Evolutionary conservation across 2,888 invertebrate genomes (phyloP), one percentile per base, ranked within the genome.

Genomic region (Mongoloraphidia duomilia): DNA sequence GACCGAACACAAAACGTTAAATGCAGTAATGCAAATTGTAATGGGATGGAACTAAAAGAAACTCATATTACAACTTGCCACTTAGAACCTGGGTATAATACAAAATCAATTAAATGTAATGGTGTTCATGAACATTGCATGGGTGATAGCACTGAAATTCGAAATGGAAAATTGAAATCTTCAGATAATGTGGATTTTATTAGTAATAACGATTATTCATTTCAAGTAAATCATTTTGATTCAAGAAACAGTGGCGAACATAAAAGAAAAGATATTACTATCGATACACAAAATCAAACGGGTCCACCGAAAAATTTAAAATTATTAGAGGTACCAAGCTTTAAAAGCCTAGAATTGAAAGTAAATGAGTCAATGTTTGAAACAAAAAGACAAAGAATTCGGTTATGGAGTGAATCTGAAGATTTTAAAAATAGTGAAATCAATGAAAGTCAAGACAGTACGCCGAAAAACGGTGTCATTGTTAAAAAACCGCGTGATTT

Each of bases 391-490:
- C 43, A 45, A 2, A n/a, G 38, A 17, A 37, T 49, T n/a, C 49
- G 49, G 11, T 36, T 41, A 35, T 36, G 46, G 36, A 50, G 42
- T 13, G 49, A 50, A 9, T 50, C 49, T 3, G 49, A 41, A 33
- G 41, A 39, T 34, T 42, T 39, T 6, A 49, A 49, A 12, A 46
- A 50, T 36, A 26, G 34, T 34, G 34, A 42, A 34, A 34, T 12
- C 6, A 46, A 49, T n/a, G 40, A 44, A 35, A 37, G 17, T 14
- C 9, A n/a, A 34, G 47, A 44, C 39, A 26, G 44, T 2, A 17
- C 45, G 62, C 26, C 26, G 3, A 26, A 26, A 6, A 26, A 26
- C 26, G 26, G 26, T 26, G 26, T 26, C 26, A 6, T 26, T 26
- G 26, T 26, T 26, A 26, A 26, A 26, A 26, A 26, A 26, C 26